phyloP scores from a whole-genome alignment of 2,888 invertebrate genomes.

The Diploptera punctata region DNA sequence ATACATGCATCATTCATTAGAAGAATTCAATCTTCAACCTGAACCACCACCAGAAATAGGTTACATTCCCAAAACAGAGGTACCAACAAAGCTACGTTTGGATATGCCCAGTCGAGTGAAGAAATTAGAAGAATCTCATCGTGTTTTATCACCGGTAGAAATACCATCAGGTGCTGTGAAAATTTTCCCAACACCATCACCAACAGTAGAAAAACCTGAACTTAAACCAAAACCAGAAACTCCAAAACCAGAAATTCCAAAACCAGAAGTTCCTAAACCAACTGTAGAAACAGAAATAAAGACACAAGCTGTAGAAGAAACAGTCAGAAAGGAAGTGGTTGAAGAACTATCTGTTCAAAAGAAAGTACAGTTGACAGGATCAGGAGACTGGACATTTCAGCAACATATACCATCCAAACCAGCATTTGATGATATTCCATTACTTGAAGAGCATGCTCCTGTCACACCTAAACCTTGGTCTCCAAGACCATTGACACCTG shows the following conservation, averaged over 20 bases:
- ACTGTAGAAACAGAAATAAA: slow-evolving; percentile 26
- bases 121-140: slow-evolving; percentile 65
- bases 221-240: slow-evolving; percentile 28
- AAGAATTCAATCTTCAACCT: slow-evolving; percentile 64
- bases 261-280: no score
- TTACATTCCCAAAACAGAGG: slow-evolving; percentile 61
- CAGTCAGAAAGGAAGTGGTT: slow-evolving; percentile 37
- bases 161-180: slow-evolving; percentile 65
- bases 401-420: slow-evolving; percentile 44
- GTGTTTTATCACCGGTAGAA: slow-evolving; percentile 58
- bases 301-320: slow-evolving; percentile 41
- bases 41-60: slow-evolving; percentile 76
- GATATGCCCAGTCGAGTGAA: slow-evolving; percentile 65
- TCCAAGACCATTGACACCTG: slow-evolving; percentile 48
- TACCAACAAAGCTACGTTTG: slow-evolving; percentile 56
- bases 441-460: slow-evolving; percentile 46
- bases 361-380: slow-evolving; percentile 34
- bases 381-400: slow-evolving; percentile 42
- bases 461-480: slow-evolving; percentile 33
- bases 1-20: slow-evolving; percentile 6
- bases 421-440: slow-evolving; percentile 49
- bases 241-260: slow-evolving; percentile 32
- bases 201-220: slow-evolving; percentile 26
- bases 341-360: slow-evolving; percentile 37
- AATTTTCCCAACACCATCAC: slow-evolving; percentile 54